Percentiles rank a stretch among this genome's conserved stretches.
Evolutionary conservation across 2,888 invertebrate species (phyloP).

Genomic region (Athripsodes cinereus): DNA sequence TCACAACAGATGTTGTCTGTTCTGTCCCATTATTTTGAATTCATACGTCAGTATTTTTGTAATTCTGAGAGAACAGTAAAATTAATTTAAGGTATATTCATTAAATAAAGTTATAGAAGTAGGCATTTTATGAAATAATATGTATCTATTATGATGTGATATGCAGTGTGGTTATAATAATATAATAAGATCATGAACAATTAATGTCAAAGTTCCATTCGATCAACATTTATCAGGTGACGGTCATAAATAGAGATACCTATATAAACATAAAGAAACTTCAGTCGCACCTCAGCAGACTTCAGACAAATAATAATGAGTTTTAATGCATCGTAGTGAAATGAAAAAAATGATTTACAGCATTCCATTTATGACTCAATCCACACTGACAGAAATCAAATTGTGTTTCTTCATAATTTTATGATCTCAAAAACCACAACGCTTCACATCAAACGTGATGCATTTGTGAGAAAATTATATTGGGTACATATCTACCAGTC

Average conservation of each 20-base stretch:
- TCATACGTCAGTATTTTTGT: too few species aligned
- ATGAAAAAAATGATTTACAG: constrained; percentile 24
- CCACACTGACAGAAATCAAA: constrained; percentile 14
- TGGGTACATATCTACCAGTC: neutral
- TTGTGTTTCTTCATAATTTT: constrained; percentile 10
- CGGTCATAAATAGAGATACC: too few species aligned
- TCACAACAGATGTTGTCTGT: too few species aligned
- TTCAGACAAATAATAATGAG: neutral
- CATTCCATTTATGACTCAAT: constrained; percentile 23
- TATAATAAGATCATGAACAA: too few species aligned
- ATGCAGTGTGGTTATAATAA: too few species aligned
- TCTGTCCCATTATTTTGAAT: too few species aligned
- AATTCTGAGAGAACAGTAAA: too few species aligned
- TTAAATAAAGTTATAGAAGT: too few species aligned
- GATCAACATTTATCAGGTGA: neutral
- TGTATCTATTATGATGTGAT: too few species aligned
- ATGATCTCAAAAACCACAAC: constrained; percentile 16
- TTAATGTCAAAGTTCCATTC: neutral
- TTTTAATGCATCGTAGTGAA: constrained; percentile 4
- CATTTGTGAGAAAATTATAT: neutral
- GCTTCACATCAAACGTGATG: neutral
- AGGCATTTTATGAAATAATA: too few species aligned
- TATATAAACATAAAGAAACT: neutral
- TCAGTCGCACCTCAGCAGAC: neutral
- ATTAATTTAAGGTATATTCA: too few species aligned